Evolutionary conservation across 2,888 invertebrate species (phyloP).

Genomic region (Oegoconia quadripuncta): DNA sequence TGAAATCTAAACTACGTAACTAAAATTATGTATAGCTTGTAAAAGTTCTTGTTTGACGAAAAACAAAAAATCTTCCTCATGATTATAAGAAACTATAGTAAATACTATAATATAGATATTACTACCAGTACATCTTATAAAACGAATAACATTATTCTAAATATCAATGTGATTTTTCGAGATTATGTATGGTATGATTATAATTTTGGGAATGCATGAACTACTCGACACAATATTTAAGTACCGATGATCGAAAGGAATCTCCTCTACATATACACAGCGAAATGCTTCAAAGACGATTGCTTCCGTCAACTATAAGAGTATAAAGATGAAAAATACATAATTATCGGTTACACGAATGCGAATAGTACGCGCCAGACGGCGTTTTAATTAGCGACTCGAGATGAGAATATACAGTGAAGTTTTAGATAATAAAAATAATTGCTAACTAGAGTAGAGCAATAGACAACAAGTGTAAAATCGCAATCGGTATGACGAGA

Average conservation of each 20-base stretch:
- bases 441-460: constrained; percentile 28
- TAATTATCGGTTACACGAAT: constrained; percentile 30
- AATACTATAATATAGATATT: constrained; percentile 54
- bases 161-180: constrained; percentile 66
- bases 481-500: constrained; percentile 5
- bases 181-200: constrained; percentile 70
- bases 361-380: constrained; percentile 27
- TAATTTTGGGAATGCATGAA: constrained; percentile 75
- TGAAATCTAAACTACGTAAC: constrained; percentile 51
- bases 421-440: constrained; percentile 74
- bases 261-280: constrained; percentile 52
- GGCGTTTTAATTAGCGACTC: constrained; percentile 31
- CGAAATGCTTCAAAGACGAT: constrained; percentile 49
- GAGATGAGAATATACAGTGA: constrained; percentile 37
- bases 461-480: constrained; percentile 11
- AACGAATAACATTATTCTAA: constrained; percentile 72
- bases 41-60: constrained; percentile 37
- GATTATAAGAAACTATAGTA: constrained; percentile 64
- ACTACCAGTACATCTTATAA: constrained; percentile 69
- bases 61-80: constrained; percentile 50
- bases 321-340: constrained; percentile 55
- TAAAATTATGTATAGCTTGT: constrained; percentile 31
- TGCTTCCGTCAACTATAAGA: constrained; percentile 45
- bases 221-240: constrained; percentile 73
- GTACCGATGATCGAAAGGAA: constrained; percentile 70